Conservation (phyloP, 1,140 invertebrate species). For the Bombus turneri region DNA sequence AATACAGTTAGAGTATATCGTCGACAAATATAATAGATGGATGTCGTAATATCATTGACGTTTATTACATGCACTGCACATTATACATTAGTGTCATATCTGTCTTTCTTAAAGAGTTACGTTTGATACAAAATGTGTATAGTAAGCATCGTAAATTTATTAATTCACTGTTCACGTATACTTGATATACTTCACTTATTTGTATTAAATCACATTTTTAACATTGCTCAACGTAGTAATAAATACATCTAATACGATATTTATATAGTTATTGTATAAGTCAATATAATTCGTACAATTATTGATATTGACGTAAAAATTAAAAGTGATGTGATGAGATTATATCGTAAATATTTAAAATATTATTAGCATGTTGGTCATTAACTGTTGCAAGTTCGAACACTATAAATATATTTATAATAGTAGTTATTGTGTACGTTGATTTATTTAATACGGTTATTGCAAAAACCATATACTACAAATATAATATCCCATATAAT, state of each 20-base stretch:
- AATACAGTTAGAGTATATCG: conserved; percentile 44
- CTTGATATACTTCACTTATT: background rate
- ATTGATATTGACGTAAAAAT: background rate
- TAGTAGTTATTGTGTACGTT: background rate
- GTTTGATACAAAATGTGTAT: background rate
- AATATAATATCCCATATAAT: too few relatives aligned
- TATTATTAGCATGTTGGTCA: background rate
- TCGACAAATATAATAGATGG: conserved; percentile 13
- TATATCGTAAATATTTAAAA: background rate
- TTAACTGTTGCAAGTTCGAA: conserved; percentile 6
- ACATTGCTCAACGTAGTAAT: background rate
- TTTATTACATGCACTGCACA: conserved; percentile 19
- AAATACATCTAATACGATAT: background rate
- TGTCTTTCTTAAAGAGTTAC: background rate
- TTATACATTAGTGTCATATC: background rate
- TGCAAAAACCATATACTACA: background rate
- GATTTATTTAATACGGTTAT: conserved; percentile 1
- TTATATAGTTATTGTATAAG: background rate
- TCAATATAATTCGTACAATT: background rate
- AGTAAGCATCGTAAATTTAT: background rate
- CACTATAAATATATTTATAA: conserved; percentile 29
- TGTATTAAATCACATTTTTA: background rate
- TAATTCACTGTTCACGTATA: conserved; percentile 8
- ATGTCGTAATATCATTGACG: conserved; percentile 27
- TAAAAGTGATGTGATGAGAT: background rate